Percentiles rank a stretch among this genome's conserved stretches.
Conservation (phyloP, 2,797 vertebrate genomes). For the Pangasius mekongensis region DNA sequence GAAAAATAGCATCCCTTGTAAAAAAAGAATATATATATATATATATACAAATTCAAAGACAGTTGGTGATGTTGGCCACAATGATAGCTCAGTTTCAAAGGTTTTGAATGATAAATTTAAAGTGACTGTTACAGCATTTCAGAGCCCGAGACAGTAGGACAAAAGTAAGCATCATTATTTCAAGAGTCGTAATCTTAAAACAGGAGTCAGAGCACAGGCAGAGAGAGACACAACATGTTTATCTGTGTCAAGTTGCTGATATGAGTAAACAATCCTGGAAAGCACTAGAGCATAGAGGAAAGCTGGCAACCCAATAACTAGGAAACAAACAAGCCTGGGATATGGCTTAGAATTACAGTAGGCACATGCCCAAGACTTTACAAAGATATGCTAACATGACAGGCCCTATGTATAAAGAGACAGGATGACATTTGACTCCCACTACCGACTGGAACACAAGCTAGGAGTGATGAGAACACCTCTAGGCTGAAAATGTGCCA, state of each 20-base stretch:
- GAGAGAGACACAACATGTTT: neutral
- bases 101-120: neutral
- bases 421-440: constrained; percentile 14
- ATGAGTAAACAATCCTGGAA: neutral
- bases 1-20: neutral
- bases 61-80: neutral
- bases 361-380: neutral
- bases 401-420: constrained; percentile 6
- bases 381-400: constrained; percentile 10
- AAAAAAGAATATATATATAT: too few species aligned
- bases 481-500: constrained; percentile 8
- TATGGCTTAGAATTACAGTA: neutral
- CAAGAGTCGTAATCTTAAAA: neutral
- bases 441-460: constrained; percentile 1
- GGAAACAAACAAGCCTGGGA: neutral
- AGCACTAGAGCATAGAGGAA: constrained; percentile 5
- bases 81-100: neutral
- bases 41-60: neutral
- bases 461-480: neutral
- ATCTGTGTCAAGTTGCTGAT: neutral
- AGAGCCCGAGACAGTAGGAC: neutral
- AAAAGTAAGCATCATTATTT: neutral
- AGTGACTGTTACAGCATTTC: neutral
- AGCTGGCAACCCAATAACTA: neutral
- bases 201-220: neutral